Conservation (phyloP, 2,113 vertebrate genomes). For the Promerops cafer region DNA sequence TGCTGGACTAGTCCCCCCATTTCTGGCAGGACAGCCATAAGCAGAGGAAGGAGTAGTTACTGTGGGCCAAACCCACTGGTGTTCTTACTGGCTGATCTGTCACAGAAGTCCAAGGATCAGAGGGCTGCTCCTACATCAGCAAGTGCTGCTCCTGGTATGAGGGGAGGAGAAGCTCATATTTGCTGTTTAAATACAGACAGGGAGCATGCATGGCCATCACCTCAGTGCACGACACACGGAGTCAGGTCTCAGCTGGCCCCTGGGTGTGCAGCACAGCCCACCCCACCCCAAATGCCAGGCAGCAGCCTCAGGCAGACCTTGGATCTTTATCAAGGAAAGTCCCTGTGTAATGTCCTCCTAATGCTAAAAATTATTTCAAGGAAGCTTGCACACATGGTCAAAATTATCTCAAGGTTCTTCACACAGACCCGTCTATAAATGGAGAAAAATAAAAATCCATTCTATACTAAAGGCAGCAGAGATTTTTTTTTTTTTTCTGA, state of each 20-base stretch:
- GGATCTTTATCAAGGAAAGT: not conserved
- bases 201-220: not conserved
- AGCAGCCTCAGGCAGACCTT: not conserved
- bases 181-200: not conserved
- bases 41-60: not conserved
- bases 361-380: not conserved
- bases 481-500: not conserved
- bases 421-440: not conserved
- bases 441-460: not conserved
- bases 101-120: not conserved
- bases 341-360: not conserved
- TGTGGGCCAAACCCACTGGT: not conserved
- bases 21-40: not conserved
- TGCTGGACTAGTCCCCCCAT: not conserved
- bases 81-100: not conserved
- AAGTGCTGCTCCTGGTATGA: not conserved
- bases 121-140: not conserved
- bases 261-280: not conserved
- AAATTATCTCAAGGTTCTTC: not conserved
- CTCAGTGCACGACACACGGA: rapidly evolving
- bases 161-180: not conserved
- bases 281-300: not conserved
- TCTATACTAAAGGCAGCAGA: not conserved
- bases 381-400: not conserved
- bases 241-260: not conserved